phyloP scores from a whole-genome alignment of 2,888 invertebrate genomes.

The Athalia cordata region DNA sequence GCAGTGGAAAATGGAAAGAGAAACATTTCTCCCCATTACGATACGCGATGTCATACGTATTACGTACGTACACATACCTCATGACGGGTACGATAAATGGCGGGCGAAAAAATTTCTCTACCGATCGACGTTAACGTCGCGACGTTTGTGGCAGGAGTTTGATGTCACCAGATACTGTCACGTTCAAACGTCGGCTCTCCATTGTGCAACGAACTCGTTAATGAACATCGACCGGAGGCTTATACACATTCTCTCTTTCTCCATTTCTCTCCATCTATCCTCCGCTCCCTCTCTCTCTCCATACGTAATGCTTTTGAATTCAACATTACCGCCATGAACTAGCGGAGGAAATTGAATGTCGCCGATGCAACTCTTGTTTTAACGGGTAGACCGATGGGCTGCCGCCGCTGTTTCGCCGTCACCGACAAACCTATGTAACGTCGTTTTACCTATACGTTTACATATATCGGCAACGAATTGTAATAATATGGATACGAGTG shows the following conservation, averaged over 20 bases:
- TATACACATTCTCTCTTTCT: neutral
- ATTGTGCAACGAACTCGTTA: slow-evolving; percentile 44
- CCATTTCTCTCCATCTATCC: neutral
- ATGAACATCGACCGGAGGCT: slow-evolving; percentile 33
- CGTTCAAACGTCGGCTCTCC: slow-evolving; percentile 63
- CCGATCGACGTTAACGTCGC: slow-evolving; percentile 2
- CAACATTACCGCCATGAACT: neutral
- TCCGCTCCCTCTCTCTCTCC: neutral
- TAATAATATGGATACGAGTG: too few species aligned
- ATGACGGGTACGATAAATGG: neutral
- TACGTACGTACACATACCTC: neutral
- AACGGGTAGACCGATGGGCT: neutral
- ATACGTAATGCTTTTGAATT: neutral
- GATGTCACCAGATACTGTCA: slow-evolving; percentile 68
- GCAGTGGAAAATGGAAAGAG: too few species aligned
- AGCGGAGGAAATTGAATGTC: slow-evolving; percentile 42
- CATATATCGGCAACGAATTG: too few species aligned
- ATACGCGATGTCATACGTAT: neutral
- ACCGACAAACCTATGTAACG: too few species aligned
- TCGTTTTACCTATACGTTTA: too few species aligned
- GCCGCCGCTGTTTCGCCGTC: neutral
- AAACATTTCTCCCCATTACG: neutral
- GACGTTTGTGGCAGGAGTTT: slow-evolving; percentile 52
- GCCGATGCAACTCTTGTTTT: slow-evolving; percentile 16
- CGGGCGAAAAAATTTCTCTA: slow-evolving; percentile 14